Evolutionary conservation across 2,797 vertebrate genomes (phyloP).

Genomic region (Anas bernieri): DNA sequence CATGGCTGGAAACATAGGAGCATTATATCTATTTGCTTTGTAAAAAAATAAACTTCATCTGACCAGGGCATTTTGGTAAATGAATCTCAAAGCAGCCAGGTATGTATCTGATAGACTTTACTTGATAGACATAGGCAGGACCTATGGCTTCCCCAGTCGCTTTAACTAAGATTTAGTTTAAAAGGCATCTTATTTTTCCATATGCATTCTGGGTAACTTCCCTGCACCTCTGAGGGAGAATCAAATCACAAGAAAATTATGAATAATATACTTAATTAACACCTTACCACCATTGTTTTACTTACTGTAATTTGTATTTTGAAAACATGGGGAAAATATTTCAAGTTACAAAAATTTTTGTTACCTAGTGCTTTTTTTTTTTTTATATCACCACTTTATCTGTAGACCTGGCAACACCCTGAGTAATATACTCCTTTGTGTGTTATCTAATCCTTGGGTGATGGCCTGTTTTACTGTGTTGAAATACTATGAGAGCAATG

Average conservation of each 20-base stretch:
- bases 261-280: background rate
- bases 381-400: background rate
- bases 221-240: background rate
- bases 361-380: background rate
- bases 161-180: background rate
- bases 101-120: background rate
- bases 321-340: background rate
- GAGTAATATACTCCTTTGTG: background rate
- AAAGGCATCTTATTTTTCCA: background rate
- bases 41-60: background rate
- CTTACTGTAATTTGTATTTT: background rate
- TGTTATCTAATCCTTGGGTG: background rate
- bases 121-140: background rate
- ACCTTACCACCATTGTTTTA: background rate
- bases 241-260: background rate
- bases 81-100: background rate
- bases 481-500: background rate
- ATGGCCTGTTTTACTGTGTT: background rate
- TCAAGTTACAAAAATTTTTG: background rate
- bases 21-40: background rate
- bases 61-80: background rate
- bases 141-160: background rate
- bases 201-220: background rate
- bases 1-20: background rate
- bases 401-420: background rate